phyloP scores from a whole-genome alignment of 64 coral and sea anemone species.

The Porites australiensis region DNA sequence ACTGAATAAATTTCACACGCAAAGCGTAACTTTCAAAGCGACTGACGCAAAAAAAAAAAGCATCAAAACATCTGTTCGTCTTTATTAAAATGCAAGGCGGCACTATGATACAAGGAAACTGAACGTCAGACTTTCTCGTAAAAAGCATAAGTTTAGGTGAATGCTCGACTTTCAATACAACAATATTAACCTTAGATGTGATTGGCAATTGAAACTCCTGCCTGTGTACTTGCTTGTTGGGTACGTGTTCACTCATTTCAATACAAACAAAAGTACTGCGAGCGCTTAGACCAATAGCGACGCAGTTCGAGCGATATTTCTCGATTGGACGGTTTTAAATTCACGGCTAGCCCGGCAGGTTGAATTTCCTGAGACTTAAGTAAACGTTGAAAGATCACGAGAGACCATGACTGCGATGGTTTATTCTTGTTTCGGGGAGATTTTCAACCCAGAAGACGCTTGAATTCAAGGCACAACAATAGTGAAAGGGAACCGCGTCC shows the following conservation, averaged over 20 bases:
- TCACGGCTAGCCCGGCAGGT: constrained; percentile 82
- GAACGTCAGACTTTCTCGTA: background rate
- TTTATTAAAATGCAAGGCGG: constrained; percentile 36
- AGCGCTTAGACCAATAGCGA: constrained; percentile 95
- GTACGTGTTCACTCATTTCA: constrained; percentile 33
- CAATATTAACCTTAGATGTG: background rate
- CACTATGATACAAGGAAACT: background rate
- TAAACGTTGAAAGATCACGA: constrained; percentile 15
- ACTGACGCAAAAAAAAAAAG: background rate
- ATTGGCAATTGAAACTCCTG: constrained; percentile 2
- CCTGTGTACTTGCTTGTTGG: constrained; percentile 1
- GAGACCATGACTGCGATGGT: background rate
- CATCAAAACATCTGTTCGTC: constrained; percentile 47
- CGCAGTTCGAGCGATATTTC: constrained; percentile 82
- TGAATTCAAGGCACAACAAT: constrained; percentile 9
- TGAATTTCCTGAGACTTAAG: constrained; percentile 78
- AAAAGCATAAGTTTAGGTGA: background rate
- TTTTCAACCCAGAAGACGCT: background rate
- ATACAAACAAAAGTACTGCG: constrained; percentile 83
- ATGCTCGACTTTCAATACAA: background rate
- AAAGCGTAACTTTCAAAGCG: background rate
- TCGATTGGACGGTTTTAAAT: constrained; percentile 99
- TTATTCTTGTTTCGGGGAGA: background rate
- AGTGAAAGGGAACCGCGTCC: background rate
- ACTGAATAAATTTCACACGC: background rate